Evolutionary conservation across 2,113 vertebrate species (phyloP).

Genomic region (Pachypanchax playfairii): DNA sequence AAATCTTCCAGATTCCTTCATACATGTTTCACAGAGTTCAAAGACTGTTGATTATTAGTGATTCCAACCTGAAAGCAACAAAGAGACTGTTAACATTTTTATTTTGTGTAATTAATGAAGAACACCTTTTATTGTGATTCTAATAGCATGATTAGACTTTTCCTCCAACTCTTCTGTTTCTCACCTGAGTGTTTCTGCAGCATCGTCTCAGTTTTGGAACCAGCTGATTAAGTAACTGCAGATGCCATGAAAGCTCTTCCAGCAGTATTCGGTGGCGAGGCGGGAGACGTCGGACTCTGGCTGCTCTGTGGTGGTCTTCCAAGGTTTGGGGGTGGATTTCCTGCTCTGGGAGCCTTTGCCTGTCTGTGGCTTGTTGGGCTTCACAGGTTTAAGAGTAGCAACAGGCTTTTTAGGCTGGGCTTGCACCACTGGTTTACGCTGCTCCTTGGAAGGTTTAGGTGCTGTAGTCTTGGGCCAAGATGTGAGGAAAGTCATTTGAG

Average conservation of each 20-base stretch:
- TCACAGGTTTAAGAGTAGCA: constrained; percentile 53
- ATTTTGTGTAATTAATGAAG: background rate
- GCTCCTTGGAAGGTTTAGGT: constrained; percentile 55
- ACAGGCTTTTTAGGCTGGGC: constrained; percentile 50
- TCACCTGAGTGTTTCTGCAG: constrained; percentile 43
- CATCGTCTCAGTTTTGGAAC: constrained; percentile 77
- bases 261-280: constrained; percentile 84
- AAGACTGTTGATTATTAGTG: constrained; percentile 6
- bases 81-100: background rate
- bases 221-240: constrained; percentile 83
- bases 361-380: constrained; percentile 55
- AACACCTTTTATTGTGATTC: background rate
- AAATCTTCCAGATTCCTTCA: constrained; percentile 17
- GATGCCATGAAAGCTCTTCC: constrained; percentile 82
- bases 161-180: background rate
- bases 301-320: constrained; percentile 67
- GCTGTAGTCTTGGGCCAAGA: constrained; percentile 72
- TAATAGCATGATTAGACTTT: background rate
- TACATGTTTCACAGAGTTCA: constrained; percentile 14
- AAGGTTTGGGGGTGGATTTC: constrained; percentile 63
- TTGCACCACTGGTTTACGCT: constrained; percentile 40
- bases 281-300: constrained; percentile 68
- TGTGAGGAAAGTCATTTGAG: constrained; percentile 79
- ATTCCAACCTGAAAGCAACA: constrained; percentile 48
- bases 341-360: constrained; percentile 56